These are phyloP conservation scores for Aurelia aurita DNA, from an alignment of 30 jellyfish, hydroid and myxozoan genomes.

Conservation along the genomic window DNA sequence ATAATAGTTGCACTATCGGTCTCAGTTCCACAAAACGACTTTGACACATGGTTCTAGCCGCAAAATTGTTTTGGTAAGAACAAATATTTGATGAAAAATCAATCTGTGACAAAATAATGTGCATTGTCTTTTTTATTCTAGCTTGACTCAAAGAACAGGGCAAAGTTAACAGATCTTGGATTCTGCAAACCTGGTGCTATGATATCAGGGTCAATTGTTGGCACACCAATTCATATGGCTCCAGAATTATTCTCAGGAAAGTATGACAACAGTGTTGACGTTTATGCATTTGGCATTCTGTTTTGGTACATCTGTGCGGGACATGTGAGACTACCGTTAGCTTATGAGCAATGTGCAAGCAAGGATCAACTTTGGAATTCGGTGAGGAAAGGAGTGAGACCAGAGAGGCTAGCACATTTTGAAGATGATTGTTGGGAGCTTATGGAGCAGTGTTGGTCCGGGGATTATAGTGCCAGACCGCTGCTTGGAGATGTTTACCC, in stretches of 20 bases:
- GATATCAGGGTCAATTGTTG: constrained; percentile 99
- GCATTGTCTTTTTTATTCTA: constrained; percentile 8
- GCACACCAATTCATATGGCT: constrained; percentile 99
- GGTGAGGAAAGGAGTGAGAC: constrained; percentile 97
- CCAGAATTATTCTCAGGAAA: constrained; percentile 98
- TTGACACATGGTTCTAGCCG: too few species aligned
- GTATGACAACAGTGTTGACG: constrained; percentile 98
- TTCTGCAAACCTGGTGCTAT: constrained; percentile 99
- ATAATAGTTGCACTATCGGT: too few species aligned
- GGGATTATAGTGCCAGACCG: constrained; percentile 91
- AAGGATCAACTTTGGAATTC: constrained; percentile 99
- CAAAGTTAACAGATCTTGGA: constrained; percentile 96
- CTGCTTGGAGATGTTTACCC: constrained; percentile 95
- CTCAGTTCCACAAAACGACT: too few species aligned
- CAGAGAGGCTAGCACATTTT: constrained; percentile 95
- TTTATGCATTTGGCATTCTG: constrained; percentile 96
- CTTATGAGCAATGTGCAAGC: constrained; percentile 98
- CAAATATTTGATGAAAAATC: too few species aligned
- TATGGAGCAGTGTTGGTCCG: constrained; percentile 99
- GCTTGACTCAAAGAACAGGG: constrained; percentile 98
- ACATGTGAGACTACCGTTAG: constrained; percentile 94
- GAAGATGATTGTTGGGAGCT: constrained; percentile 99
- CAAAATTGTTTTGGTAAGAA: too few species aligned
- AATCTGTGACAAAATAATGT: too few species aligned
- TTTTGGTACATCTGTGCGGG: constrained; percentile 99